Percentiles rank a stretch among this genome's conserved stretches.
Conservation (phyloP, 2,797 vertebrate genomes). For the Macropodus opercularis region DNA sequence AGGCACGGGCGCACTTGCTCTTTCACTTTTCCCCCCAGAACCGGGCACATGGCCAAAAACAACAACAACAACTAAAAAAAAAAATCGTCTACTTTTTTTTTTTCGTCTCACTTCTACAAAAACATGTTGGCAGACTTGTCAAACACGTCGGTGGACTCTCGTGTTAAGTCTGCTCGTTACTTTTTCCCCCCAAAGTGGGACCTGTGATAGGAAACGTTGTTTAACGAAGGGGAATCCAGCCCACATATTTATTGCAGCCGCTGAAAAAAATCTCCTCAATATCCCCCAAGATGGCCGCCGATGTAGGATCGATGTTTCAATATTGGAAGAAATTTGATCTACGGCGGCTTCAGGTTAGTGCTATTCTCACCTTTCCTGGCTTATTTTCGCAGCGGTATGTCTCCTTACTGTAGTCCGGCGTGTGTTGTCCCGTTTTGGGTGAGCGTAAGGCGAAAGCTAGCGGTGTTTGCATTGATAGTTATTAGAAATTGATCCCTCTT, state of each 20-base stretch:
- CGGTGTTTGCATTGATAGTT: constrained; percentile 88
- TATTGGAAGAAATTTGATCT: constrained; percentile 97
- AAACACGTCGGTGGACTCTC: constrained; percentile 62
- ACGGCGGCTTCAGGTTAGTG: constrained; percentile 96
- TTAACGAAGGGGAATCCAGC: constrained; percentile 89
- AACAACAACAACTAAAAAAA: constrained; percentile 31
- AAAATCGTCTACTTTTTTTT: constrained; percentile 29
- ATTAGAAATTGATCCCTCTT: constrained; percentile 94
- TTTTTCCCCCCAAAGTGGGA: constrained; percentile 72
- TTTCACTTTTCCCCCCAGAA: constrained; percentile 52
- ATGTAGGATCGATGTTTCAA: constrained; percentile 97
- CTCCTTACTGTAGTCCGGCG: constrained; percentile 23
- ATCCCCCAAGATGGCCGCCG: constrained; percentile 99
- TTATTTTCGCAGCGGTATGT: constrained; percentile 44
- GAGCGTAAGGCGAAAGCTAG: constrained; percentile 43
- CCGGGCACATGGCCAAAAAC: constrained; percentile 34
- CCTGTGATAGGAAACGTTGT: constrained; percentile 74
- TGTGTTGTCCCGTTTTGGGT: constrained; percentile 31
- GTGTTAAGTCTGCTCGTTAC: constrained; percentile 54
- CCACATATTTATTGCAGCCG: constrained; percentile 92
- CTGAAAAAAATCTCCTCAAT: constrained; percentile 89
- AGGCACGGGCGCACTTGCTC: constrained; percentile 66
- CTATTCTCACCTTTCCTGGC: constrained; percentile 71
- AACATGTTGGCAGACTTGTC: constrained; percentile 63
- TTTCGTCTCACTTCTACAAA: constrained; percentile 3